Percentiles rank a stretch among this genome's conserved stretches.
Evolutionary conservation across 2,888 invertebrate genomes (phyloP).

Genomic region (Shargacucullia verbasci): DNA sequence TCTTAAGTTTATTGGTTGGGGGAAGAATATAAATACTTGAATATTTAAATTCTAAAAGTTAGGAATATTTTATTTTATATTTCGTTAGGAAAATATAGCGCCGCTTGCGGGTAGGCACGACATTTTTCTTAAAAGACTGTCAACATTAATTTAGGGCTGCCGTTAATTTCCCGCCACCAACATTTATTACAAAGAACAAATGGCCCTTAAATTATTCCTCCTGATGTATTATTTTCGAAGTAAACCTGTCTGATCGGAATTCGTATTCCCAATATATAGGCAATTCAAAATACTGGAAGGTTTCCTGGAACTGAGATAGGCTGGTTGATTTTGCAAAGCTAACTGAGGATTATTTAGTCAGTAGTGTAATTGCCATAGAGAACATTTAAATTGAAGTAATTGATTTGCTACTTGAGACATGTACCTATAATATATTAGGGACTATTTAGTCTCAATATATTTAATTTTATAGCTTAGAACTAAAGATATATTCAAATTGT

Average conservation of each 20-base stretch:
- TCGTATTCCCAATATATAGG: background rate
- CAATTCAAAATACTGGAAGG: constrained; percentile 2
- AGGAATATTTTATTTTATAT: constrained; percentile 38
- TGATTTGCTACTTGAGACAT: too few species aligned
- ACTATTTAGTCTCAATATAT: too few species aligned
- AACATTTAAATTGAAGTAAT: too few species aligned
- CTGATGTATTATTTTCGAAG: too few species aligned
- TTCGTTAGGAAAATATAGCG: constrained; percentile 21
- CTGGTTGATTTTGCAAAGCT: background rate
- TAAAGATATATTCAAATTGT: too few species aligned
- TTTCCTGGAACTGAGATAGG: background rate
- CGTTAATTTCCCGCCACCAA: background rate
- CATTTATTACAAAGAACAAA: background rate
- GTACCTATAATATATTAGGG: too few species aligned
- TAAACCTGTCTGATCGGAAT: background rate
- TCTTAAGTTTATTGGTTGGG: constrained; percentile 67
- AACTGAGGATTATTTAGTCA: background rate
- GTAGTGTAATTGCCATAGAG: background rate
- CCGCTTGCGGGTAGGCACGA: background rate
- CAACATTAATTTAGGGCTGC: background rate
- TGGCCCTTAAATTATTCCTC: background rate
- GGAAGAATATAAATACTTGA: constrained; percentile 64
- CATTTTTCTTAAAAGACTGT: background rate
- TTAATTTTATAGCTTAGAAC: too few species aligned
- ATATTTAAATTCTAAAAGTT: constrained; percentile 61